A percentile compares a stretch with the other conserved stretches of the same genome.
Evolutionary conservation across 37 sponge, comb jelly and placozoan species (phyloP).

Genomic region (Agelas oroides): DNA sequence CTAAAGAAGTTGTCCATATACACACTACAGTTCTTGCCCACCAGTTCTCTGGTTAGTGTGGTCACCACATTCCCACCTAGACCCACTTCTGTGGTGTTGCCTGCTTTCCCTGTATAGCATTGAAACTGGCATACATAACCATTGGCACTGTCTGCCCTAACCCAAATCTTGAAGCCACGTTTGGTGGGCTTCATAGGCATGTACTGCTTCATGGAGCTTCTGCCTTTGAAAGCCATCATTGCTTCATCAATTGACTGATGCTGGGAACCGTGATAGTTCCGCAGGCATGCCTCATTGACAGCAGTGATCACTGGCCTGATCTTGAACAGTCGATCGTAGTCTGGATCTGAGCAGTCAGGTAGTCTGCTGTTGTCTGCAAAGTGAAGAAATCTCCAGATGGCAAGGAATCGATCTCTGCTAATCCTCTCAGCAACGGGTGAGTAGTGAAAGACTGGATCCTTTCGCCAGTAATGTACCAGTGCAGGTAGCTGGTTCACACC

Average conservation of each 20-base stretch:
- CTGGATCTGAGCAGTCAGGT: not conserved
- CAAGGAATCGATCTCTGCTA: slow-evolving; percentile 6
- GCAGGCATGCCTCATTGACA: not conserved
- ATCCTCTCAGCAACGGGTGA: slow-evolving; percentile 27
- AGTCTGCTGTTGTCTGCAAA: not conserved
- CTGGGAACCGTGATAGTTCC: slow-evolving; percentile 18
- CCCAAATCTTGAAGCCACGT: slow-evolving; percentile 51
- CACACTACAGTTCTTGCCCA: not conserved
- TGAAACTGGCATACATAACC: not conserved
- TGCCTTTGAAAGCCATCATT: slow-evolving; percentile 46
- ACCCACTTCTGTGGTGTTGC: not conserved
- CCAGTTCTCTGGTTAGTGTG: slow-evolving; percentile 4
- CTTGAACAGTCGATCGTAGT: slow-evolving; percentile 53
- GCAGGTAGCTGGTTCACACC: slow-evolving; percentile 46
- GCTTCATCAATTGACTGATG: slow-evolving; percentile 54
- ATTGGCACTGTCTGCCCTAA: not conserved
- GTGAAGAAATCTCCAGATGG: slow-evolving; percentile 3
- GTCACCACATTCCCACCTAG: not conserved
- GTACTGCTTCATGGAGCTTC: slow-evolving; percentile 42
- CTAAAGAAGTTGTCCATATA: slow-evolving; percentile 18
- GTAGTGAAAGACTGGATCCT: slow-evolving; percentile 9
- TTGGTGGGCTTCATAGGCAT: slow-evolving; percentile 15
- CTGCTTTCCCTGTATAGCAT: not conserved
- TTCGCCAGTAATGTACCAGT: slow-evolving; percentile 42
- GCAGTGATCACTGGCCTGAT: slow-evolving; percentile 16